Percentiles rank a stretch among this genome's conserved stretches.
Evolutionary conservation across 2,113 vertebrate species (phyloP).

Genomic region (Clarias magur): DNA sequence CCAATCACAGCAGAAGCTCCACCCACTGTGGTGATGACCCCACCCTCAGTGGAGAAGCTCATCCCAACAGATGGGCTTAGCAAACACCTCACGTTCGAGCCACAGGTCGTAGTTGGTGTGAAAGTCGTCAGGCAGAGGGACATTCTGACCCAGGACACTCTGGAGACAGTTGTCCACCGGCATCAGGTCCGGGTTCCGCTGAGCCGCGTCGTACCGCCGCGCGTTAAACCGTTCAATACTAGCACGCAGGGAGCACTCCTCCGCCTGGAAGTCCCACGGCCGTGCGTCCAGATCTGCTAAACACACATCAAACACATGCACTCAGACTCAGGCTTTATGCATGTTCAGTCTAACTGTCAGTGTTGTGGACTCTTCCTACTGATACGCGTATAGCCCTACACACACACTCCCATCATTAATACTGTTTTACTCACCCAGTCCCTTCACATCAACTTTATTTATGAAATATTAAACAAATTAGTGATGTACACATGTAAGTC

Average conservation of each 20-base stretch:
- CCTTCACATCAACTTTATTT: neutral
- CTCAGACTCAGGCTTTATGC: neutral
- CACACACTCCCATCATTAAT: neutral
- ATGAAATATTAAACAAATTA: neutral
- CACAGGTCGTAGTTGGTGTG: slow-evolving; percentile 98
- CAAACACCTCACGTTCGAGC: slow-evolving; percentile 98
- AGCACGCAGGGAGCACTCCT: slow-evolving; percentile 93
- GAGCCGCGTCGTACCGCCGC: slow-evolving; percentile 89
- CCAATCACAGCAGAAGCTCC: neutral
- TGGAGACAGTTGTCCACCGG: slow-evolving; percentile 98
- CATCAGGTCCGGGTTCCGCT: slow-evolving; percentile 89
- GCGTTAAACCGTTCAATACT: slow-evolving; percentile 97
- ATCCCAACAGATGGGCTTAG: slow-evolving; percentile 97
- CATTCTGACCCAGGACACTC: slow-evolving; percentile 92
- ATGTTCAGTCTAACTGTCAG: neutral
- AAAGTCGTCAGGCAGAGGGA: slow-evolving; percentile 95
- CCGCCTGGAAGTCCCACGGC: slow-evolving; percentile 97
- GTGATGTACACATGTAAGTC: neutral
- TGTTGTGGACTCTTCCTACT: too few species aligned
- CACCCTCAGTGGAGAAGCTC: slow-evolving; percentile 88
- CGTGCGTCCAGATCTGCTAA: slow-evolving; percentile 90
- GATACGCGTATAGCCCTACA: neutral
- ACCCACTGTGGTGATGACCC: neutral
- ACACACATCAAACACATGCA: slow-evolving; percentile 16
- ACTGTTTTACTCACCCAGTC: neutral